Conservation (phyloP, 2,113 vertebrate species). For the Mellivora capensis region DNA sequence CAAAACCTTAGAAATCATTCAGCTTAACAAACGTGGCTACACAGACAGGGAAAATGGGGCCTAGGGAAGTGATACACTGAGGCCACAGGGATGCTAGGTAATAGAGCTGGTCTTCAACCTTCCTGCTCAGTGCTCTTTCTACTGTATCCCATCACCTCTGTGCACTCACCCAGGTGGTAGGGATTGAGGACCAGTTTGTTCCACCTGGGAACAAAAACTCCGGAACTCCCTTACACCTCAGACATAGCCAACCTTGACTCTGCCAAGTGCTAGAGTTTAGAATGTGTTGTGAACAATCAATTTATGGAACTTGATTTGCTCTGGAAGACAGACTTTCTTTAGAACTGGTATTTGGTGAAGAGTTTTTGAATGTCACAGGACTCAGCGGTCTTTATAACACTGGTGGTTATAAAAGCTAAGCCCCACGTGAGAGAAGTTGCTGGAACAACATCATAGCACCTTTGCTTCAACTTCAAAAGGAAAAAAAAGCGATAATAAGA, state of each 20-base stretch:
- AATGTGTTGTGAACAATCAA: not conserved
- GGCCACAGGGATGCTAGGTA: not conserved
- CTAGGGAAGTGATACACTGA: not conserved
- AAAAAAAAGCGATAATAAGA: conserved; percentile 66
- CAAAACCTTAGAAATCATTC: not conserved
- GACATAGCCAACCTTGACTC: not conserved
- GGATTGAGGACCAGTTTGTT: not conserved
- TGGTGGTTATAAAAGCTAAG: conserved; percentile 33
- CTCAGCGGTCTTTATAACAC: conserved; percentile 15
- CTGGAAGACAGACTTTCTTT: conserved; percentile 27
- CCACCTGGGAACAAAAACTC: not conserved
- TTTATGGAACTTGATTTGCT: not conserved
- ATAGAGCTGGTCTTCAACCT: not conserved
- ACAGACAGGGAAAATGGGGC: not conserved
- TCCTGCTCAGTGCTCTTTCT: not conserved
- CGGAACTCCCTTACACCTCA: not conserved
- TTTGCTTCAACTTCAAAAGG: conserved; percentile 62
- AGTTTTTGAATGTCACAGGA: conserved; percentile 36
- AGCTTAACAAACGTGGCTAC: not conserved
- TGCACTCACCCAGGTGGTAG: not conserved
- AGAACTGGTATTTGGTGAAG: not conserved
- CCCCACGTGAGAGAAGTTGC: conserved; percentile 26
- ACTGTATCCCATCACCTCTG: not conserved
- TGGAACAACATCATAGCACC: conserved; percentile 59
- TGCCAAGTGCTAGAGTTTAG: not conserved